A percentile compares a stretch with the other conserved stretches of the same genome.
These are phyloP conservation scores for Caranx ignobilis DNA, from an alignment of 2,113 vertebrate genomes.

Conservation along the genomic window DNA sequence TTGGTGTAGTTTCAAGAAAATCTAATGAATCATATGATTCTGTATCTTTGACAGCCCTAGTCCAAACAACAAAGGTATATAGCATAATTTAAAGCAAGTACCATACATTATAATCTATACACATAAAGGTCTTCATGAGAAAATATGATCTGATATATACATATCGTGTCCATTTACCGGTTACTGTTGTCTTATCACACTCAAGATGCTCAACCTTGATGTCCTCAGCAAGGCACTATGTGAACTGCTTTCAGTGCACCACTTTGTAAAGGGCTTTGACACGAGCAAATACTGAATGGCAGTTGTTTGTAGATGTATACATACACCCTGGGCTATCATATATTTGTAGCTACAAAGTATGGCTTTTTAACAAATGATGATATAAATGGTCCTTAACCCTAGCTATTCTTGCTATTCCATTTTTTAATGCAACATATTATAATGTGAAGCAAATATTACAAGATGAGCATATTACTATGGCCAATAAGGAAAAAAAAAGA, in stretches of 20 bases:
- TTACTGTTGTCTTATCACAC: slow-evolving; percentile 46
- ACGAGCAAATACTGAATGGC: slow-evolving; percentile 71
- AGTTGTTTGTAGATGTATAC: slow-evolving; percentile 52
- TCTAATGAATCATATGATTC: background rate
- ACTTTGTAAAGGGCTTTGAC: slow-evolving; percentile 63
- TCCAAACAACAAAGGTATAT: slow-evolving; percentile 64
- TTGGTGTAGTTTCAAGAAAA: background rate
- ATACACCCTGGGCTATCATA: slow-evolving; percentile 68
- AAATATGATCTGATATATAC: slow-evolving; percentile 64
- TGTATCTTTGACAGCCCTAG: slow-evolving; percentile 51
- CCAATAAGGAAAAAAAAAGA: slow-evolving; percentile 36
- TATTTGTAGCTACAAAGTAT: slow-evolving; percentile 75
- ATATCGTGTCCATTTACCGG: slow-evolving; percentile 56
- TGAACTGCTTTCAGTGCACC: slow-evolving; percentile 78
- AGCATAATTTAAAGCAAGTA: slow-evolving; percentile 79
- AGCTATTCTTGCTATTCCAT: slow-evolving; percentile 58
- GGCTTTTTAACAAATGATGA: slow-evolving; percentile 76
- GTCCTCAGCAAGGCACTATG: slow-evolving; percentile 76
- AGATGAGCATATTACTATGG: slow-evolving; percentile 53
- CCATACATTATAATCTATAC: slow-evolving; percentile 73
- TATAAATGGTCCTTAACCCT: slow-evolving; percentile 59
- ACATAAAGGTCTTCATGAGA: slow-evolving; percentile 66
- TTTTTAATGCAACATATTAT: slow-evolving; percentile 55
- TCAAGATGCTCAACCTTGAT: slow-evolving; percentile 50
- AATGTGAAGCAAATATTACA: slow-evolving; percentile 72